Conservation (phyloP, 2,888 invertebrate species). For the Epiblema foenella region DNA sequence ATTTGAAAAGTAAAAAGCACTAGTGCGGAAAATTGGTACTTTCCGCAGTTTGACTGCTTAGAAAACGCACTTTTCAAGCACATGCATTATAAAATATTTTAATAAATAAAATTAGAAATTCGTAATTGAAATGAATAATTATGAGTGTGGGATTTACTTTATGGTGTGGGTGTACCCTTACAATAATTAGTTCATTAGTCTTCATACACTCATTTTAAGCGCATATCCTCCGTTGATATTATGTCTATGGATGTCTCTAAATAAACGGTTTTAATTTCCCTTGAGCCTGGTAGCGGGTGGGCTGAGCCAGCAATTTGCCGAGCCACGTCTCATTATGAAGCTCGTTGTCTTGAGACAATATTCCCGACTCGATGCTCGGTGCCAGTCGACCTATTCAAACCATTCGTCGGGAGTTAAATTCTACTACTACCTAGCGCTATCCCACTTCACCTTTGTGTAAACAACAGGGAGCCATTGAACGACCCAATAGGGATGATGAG, state of each 20-base stretch:
- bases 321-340: constrained; percentile 63
- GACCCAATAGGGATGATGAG: too few species aligned
- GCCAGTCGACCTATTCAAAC: constrained; percentile 36
- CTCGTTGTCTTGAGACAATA: constrained; percentile 62
- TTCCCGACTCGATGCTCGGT: constrained; percentile 47
- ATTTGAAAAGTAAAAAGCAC: too few species aligned
- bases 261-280: constrained; percentile 75
- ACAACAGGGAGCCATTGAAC: constrained; percentile 6
- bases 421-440: constrained; percentile 11
- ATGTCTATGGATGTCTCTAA: constrained; percentile 59
- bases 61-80: too few species aligned
- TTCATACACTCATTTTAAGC: constrained; percentile 43
- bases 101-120: neutral
- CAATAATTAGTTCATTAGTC: constrained; percentile 43
- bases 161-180: constrained; percentile 9
- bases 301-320: constrained; percentile 63
- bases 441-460: constrained; percentile 4
- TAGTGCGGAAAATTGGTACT: too few species aligned
- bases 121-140: constrained; percentile 26
- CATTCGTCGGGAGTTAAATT: constrained; percentile 18
- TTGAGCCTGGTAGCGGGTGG: constrained; percentile 55
- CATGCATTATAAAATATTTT: too few species aligned
- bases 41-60: too few species aligned
- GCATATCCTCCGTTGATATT: constrained; percentile 52
- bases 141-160: neutral